Base-by-base conservation (phyloP, 2,797 vertebrate genomes). In the Rhodeus uyekii region DNA sequence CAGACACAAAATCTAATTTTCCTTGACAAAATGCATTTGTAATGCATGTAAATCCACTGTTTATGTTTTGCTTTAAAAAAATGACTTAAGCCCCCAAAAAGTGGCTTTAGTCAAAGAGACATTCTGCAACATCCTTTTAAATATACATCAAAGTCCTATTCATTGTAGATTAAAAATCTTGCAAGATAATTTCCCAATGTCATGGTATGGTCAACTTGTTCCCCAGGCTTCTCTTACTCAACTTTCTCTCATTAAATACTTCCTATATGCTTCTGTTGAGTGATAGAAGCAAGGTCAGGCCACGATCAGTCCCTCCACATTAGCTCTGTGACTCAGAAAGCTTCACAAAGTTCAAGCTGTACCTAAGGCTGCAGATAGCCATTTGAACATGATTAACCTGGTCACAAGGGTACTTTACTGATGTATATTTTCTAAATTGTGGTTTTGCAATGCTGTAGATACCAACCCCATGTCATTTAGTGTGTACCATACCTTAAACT, bases 261-360 rank as follows among this genome's bases (percentile, higher is more conserved):
- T 68, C 16, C n/a, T 29, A 22, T 73, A 39, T 44, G 42, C 79
- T 48, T 46, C 39, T 82, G 48, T 24, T 27, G 53, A 63, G 39
- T 29, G 63, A 79, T 27, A 53, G 36, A 75, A 27, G 36, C 44
- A 55, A 67, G 61, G 29, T 73, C 80, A 81, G 22, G 42, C 69
- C 19, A 50, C 83, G 77, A 84, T 75, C 90, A 68, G 58, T 83
- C 42, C 81, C 13, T n/a, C 8, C 65, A 81, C 68, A 83, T 89
- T 76, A 85, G 81, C 76, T 85, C 77, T 53, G 50, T 84, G 85
- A 90, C 87, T 83, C 79, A 83, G 67, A 64, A 22, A 82, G 50
- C 78, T 63, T 86, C 55, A 69, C 77, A 81, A 87, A 88, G 79
- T 86, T 86, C 76, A 80, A 71, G 22, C 27, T 84, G 63, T 53